Evolutionary conservation across 2,888 invertebrate species (phyloP), one percentile per base, ranked within the genome.

Genomic region (Chrysolina americana): DNA sequence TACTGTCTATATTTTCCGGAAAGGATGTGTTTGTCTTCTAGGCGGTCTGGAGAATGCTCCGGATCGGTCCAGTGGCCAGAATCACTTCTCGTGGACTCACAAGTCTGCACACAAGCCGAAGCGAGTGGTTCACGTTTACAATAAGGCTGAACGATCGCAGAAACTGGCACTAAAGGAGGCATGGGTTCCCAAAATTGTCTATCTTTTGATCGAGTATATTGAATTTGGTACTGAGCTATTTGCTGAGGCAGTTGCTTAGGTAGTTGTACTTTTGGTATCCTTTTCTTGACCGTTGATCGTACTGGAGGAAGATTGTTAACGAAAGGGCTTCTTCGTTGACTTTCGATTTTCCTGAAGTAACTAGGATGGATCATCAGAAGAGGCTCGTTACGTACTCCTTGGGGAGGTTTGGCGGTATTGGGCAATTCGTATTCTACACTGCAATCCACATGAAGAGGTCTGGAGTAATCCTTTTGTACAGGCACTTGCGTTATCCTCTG

Each of bases 371-470:
- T 96, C 95, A 96, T 96, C 85, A 96, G 91, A 86, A 96, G 90
- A 70, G 95, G 95, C 88, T 95, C 95, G 86, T 94, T 93, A 87
- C 94, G 90, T 87, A 93, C 93, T 80, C 95, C 95, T 86, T 94
- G 94, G 83, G 95, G 95, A 83, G 95, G 95, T 89, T 95, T 95
- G 82, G 95, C 95, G 89, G 95, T 94, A 88, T 95, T 95, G 85
- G 95, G 95, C 88, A 96, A 90, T 90, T 96, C 96, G 91, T 96
- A 96, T 89, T 96, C 96, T 85, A 96, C 95, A 90, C 95, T 95
- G 90, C 95, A 95, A 89, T 96, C 96, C 88, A 96, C 96, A 90
- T 95, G 95, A 87, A 96, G 91, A 85, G 95, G 95, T 89, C 94
- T 92, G 88, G 93, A 93, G 90, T 94, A 95, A 89, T 96, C 95